phyloP scores from a whole-genome alignment of 2,888 invertebrate species.

The Arge pagana region DNA sequence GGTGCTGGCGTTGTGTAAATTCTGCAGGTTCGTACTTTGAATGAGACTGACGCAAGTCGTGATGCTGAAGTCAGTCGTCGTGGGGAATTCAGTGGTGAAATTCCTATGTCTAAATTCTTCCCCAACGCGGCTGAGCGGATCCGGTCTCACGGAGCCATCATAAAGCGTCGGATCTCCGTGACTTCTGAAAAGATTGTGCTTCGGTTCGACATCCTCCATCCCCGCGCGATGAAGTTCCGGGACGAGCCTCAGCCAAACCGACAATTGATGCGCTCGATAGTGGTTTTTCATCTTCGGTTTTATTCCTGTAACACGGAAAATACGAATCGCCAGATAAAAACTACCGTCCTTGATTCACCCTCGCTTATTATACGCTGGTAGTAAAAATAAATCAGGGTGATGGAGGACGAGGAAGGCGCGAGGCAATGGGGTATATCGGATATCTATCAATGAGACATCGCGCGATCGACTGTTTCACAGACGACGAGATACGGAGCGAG shows the following conservation, averaged over 20 bases:
- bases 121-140: conserved; percentile 72
- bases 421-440: not conserved
- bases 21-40: conserved; percentile 63
- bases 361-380: not conserved
- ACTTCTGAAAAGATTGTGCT: conserved; percentile 88
- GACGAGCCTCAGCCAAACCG: conserved; percentile 92
- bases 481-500: no score
- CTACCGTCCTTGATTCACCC: not conserved
- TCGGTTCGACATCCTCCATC: conserved; percentile 85
- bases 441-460: not conserved
- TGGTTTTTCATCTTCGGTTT: conserved; percentile 91
- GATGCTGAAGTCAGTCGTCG: conserved; percentile 72
- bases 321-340: conserved; percentile 14
- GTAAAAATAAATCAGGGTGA: not conserved
- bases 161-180: conserved; percentile 88
- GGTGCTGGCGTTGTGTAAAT: conserved; percentile 69
- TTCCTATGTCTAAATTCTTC: conserved; percentile 66
- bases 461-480: no score
- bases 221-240: conserved; percentile 88
- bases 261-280: conserved; percentile 92
- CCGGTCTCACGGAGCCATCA: conserved; percentile 85
- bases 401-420: not conserved
- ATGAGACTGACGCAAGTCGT: conserved; percentile 74
- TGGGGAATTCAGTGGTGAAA: conserved; percentile 67
- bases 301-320: conserved; percentile 72